phyloP scores from a whole-genome alignment of 2,113 vertebrate genomes.

The Sphaerodactylus townsendi region DNA sequence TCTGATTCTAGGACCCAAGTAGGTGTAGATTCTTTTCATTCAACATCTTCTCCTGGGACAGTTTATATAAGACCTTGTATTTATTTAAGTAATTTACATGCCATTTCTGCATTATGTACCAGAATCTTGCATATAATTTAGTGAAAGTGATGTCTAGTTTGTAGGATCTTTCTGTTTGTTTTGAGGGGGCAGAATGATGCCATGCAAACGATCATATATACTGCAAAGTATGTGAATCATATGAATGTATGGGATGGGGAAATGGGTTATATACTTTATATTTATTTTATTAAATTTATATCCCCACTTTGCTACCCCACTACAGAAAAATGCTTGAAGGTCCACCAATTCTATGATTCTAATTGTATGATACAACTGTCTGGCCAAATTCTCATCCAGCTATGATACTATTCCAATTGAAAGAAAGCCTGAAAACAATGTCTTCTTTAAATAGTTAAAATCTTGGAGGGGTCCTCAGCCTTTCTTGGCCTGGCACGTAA shows the following conservation, averaged over 20 bases:
- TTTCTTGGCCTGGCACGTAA: too few species aligned
- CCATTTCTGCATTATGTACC: neutral
- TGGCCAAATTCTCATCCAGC: neutral
- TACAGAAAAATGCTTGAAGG: neutral
- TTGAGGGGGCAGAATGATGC: neutral
- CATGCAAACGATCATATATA: neutral
- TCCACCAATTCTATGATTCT: neutral
- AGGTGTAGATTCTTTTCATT: neutral
- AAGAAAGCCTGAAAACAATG: neutral
- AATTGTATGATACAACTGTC: neutral
- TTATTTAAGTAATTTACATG: too few species aligned
- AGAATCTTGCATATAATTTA: neutral
- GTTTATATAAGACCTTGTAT: neutral
- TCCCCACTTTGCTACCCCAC: neutral
- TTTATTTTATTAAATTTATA: too few species aligned
- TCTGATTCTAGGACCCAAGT: too few species aligned
- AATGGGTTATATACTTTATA: too few species aligned
- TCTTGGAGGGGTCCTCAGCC: too few species aligned
- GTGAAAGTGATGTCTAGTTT: neutral
- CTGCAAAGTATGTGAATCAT: neutral
- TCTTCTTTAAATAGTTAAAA: too few species aligned
- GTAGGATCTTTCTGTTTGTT: neutral
- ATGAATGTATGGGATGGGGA: neutral
- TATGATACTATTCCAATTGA: neutral
- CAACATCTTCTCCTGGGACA: neutral